Evolutionary conservation across 2,113 vertebrate species (phyloP).

Genomic region (human (Homo sapiens)): GRCh38 chr7:139934501-139935000

Average conservation of each 20-base stretch:
- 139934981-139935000: too few species aligned
- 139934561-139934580: accelerated
- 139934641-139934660: too few species aligned
- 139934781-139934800: neutral
- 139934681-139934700: neutral
- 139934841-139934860: too few species aligned
- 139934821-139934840: too few species aligned
- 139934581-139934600: neutral
- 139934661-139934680: neutral
- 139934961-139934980: too few species aligned
- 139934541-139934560: neutral
- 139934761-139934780: neutral
- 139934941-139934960: too few species aligned
- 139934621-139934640: neutral
- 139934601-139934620: neutral
- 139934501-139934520: neutral
- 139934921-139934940: too few species aligned
- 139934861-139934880: too few species aligned
- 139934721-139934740: neutral
- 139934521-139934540: too few species aligned
- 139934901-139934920: too few species aligned
- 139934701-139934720: neutral
- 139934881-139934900: too few species aligned
- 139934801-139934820: neutral
- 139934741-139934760: neutral